Percentiles rank a stretch among this genome's conserved stretches.
phyloP scores from a whole-genome alignment of 2,797 vertebrate species.

The Fratercula arctica region DNA sequence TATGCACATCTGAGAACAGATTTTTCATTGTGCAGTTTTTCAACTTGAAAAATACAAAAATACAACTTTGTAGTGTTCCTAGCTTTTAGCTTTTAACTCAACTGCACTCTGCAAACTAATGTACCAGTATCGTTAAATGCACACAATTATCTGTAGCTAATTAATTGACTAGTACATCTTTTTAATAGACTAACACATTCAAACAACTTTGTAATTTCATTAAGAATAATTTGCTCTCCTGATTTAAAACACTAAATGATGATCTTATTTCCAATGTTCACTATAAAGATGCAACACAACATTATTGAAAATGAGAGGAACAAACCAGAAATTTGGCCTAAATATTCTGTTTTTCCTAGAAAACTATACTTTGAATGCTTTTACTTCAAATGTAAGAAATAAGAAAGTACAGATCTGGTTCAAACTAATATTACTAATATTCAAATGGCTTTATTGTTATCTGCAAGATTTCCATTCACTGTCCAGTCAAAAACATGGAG shows the following conservation, averaged over 20 bases:
- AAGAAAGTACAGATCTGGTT: neutral
- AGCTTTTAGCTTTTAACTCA: constrained; percentile 23
- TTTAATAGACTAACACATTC: constrained; percentile 48
- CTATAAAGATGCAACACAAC: neutral
- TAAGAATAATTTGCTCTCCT: constrained; percentile 54
- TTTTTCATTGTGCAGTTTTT: neutral
- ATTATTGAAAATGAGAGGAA: neutral
- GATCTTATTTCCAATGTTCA: constrained; percentile 28
- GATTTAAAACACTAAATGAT: constrained; percentile 28
- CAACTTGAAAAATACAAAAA: neutral
- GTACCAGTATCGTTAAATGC: constrained; percentile 35
- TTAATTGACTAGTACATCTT: constrained; percentile 50
- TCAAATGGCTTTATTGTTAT: neutral
- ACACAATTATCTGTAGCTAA: constrained; percentile 57
- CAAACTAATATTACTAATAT: neutral
- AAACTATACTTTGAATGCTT: neutral
- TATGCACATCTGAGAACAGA: neutral
- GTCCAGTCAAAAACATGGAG: neutral
- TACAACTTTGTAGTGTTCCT: neutral
- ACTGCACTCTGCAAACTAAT: constrained; percentile 25
- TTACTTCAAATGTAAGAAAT: neutral
- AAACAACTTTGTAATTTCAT: constrained; percentile 57
- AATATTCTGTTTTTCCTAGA: neutral
- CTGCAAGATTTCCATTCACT: neutral
- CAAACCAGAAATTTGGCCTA: neutral